Percentiles rank a stretch among this genome's conserved stretches.
Conservation (phyloP, 2,113 vertebrate genomes). For the Mastomys natalensis region DNA sequence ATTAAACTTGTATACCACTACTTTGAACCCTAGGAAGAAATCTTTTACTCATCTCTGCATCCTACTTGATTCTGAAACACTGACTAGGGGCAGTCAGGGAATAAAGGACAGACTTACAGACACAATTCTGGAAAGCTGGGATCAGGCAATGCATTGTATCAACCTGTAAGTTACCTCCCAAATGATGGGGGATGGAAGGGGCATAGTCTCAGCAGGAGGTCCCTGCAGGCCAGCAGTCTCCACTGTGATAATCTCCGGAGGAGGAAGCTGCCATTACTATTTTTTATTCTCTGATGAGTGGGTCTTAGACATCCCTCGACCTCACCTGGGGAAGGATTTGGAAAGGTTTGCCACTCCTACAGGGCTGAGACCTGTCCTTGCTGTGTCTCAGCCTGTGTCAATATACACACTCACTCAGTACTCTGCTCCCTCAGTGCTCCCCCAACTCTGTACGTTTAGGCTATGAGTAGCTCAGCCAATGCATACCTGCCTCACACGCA, state of each 20-base stretch:
- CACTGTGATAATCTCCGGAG: neutral
- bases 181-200: neutral
- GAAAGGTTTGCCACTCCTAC: no score
- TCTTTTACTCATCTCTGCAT: neutral
- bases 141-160: neutral
- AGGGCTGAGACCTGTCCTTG: neutral
- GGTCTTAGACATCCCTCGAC: neutral
- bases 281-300: neutral
- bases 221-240: neutral
- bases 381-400: neutral
- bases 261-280: neutral
- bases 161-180: no score
- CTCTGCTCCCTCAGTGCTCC: neutral
- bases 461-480: neutral
- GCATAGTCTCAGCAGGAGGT: neutral
- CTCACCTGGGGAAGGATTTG: no score
- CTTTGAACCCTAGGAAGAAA: no score
- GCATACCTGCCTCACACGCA: neutral
- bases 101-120: neutral
- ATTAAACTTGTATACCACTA: no score
- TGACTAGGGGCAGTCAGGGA: neutral
- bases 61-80: neutral
- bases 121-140: neutral
- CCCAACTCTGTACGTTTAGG: neutral
- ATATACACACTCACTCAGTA: neutral